Evolutionary conservation across 2,888 invertebrate species (phyloP), one percentile per base, ranked within the genome.

Genomic region (Limnephilus lunatus): DNA sequence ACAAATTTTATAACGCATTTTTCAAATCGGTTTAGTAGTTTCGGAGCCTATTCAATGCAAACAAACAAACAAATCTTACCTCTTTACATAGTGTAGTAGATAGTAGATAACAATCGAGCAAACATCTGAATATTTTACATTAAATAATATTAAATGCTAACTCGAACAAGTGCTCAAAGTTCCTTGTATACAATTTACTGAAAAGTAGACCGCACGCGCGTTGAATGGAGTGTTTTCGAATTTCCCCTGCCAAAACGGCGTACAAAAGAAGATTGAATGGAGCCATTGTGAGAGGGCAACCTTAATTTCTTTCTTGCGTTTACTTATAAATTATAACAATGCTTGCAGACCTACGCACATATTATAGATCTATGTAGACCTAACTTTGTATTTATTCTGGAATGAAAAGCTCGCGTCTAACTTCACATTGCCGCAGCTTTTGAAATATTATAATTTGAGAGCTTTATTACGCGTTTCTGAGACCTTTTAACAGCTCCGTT

Each of bases 401-500:
- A 9, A n/a, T n/a, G n/a, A 68, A 68, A 68, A 68, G n/a, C 68
- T n/a, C n/a, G 68, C 68, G 25, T 1, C 68, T 9, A 25, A n/a
- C 68, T 68, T n/a, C 68, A 68, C 68, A 68, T 68, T 68, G n/a
- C 68, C 68, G n/a, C 68, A 68, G 68, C 68, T 68, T 68, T 68
- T n/a, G 19, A 1, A 68, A 68, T 68, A 68, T 68, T n/a, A 68
- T 25, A 68, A 68, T 68, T 19, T 19, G 68, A 68, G n/a, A 68
- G 68, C 68, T 68, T 68, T 68, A 68, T 68, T 68, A n/a, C 68
- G 68, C 68, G 25, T 68, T 68, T 68, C 68, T 68, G 9, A 2
- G 25, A 68, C 25, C 68, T 68, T 68, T 68, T 68, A 68, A 68
- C 68, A 25, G n/a, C 68, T 11, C 68, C 25, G 68, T 68, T 68